phyloP scores from a whole-genome alignment of 2,797 vertebrate genomes.

The Lacerta viridis region DNA sequence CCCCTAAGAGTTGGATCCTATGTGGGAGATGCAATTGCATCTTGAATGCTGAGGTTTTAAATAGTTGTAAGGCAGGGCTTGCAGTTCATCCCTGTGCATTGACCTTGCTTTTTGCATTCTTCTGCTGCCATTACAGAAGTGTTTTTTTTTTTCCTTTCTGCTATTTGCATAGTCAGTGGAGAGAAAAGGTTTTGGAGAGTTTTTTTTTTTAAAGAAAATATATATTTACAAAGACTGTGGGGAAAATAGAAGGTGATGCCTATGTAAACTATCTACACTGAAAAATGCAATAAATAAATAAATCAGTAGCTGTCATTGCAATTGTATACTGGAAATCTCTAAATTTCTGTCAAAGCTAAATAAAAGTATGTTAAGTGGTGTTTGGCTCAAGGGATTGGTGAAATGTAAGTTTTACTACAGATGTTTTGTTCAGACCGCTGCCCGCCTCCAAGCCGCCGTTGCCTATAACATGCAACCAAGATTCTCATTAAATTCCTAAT shows the following conservation, averaged over 20 bases:
- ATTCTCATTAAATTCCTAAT: constrained; percentile 46
- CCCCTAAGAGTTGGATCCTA: no score
- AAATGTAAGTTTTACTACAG: constrained; percentile 35
- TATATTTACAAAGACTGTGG: no score
- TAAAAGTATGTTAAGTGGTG: constrained; percentile 28
- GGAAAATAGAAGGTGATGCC: no score
- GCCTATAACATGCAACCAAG: constrained; percentile 11
- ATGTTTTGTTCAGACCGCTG: background rate
- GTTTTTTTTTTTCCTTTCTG: no score
- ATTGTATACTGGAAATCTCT: constrained; percentile 2
- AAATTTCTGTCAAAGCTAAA: constrained; percentile 25
- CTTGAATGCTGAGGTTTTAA: no score
- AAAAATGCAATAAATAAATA: background rate
- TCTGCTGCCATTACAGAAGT: no score
- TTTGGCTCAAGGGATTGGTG: constrained; percentile 28
- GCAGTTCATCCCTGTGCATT: no score
- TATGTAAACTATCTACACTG: constrained; percentile 2
- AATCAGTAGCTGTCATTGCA: constrained; percentile 4
- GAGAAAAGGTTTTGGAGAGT: no score
- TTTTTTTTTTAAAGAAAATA: background rate
- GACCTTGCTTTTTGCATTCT: no score
- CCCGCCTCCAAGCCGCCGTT: background rate
- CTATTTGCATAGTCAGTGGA: no score
- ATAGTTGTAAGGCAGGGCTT: no score
- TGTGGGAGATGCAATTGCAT: no score